These are phyloP conservation scores for Poecilia latipinna DNA, from an alignment of 2,113 vertebrate species.

Conservation along the genomic window DNA sequence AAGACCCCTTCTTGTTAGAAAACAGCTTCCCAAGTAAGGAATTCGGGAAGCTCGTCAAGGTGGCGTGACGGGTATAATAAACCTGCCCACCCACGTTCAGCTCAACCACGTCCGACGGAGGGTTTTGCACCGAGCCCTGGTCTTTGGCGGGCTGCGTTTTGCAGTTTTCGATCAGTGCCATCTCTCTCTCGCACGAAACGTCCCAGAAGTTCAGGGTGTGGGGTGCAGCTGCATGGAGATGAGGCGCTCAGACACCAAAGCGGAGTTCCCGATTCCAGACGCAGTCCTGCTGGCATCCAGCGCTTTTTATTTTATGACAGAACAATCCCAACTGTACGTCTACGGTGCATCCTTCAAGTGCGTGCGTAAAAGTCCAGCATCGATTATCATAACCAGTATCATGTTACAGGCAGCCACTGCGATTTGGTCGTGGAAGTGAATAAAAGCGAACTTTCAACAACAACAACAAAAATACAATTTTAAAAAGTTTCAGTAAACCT, in stretches of 20 bases:
- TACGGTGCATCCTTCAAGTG: constrained; percentile 46
- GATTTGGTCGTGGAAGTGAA: constrained; percentile 17
- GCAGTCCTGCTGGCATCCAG: constrained; percentile 48
- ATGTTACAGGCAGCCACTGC: constrained; percentile 53
- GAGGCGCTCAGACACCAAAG: constrained; percentile 41
- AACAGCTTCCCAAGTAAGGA: constrained; percentile 96
- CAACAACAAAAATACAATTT: constrained; percentile 5
- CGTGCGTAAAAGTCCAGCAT: constrained; percentile 61
- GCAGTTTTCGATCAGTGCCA: constrained; percentile 97
- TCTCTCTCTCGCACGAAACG: constrained; percentile 54
- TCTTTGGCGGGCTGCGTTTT: constrained; percentile 89
- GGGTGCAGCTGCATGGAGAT: constrained; percentile 40
- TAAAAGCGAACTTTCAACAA: constrained; percentile 20
- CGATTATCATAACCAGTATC: constrained; percentile 55
- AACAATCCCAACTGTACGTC: constrained; percentile 55
- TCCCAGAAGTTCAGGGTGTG: constrained; percentile 66
- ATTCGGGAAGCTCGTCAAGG: constrained; percentile 91
- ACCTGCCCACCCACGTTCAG: constrained; percentile 98
- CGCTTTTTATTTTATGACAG: constrained; percentile 35
- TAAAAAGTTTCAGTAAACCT: background rate
- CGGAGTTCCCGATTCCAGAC: constrained; percentile 31
- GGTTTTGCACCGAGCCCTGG: constrained; percentile 81
- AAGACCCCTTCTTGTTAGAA: constrained; percentile 88
- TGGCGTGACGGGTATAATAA: constrained; percentile 94
- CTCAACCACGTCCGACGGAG: constrained; percentile 94